These are phyloP conservation scores for Sarcophaga bullata DNA, from an alignment of 1,140 invertebrate species.

Conservation along the genomic window DNA sequence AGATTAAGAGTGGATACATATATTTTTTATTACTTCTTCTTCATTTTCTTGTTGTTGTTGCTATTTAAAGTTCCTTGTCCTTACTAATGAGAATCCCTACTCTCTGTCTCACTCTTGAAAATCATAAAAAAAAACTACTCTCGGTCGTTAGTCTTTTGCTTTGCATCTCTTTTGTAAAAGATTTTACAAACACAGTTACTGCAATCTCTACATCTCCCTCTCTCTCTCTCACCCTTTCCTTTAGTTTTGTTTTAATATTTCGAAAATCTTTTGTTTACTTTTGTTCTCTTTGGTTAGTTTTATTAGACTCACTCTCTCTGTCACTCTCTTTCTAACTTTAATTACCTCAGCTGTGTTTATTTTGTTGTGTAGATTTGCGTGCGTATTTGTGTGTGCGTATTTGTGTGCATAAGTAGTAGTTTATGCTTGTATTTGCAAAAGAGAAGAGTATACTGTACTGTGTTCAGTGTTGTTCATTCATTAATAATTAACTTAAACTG, in stretches of 20 bases:
- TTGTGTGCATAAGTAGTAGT: too few relatives aligned
- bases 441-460: too few relatives aligned
- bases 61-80: neutral
- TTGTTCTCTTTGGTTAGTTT: neutral
- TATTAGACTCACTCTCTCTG: neutral
- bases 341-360: neutral
- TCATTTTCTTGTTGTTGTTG: neutral
- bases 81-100: neutral
- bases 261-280: neutral
- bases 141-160: neutral
- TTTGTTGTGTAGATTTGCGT: neutral
- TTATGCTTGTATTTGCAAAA: neutral
- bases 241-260: neutral
- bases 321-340: neutral
- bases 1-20: neutral
- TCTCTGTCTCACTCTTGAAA: neutral
- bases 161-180: neutral
- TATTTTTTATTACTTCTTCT: neutral
- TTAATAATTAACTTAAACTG: conserved; percentile 21
- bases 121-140: neutral
- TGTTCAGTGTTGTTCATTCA: neutral
- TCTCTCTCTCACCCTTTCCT: neutral
- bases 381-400: neutral
- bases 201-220: too few relatives aligned
- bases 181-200: neutral